Base-by-base conservation (phyloP, 2,113 vertebrate genomes). In the Galemys pyrenaicus region DNA sequence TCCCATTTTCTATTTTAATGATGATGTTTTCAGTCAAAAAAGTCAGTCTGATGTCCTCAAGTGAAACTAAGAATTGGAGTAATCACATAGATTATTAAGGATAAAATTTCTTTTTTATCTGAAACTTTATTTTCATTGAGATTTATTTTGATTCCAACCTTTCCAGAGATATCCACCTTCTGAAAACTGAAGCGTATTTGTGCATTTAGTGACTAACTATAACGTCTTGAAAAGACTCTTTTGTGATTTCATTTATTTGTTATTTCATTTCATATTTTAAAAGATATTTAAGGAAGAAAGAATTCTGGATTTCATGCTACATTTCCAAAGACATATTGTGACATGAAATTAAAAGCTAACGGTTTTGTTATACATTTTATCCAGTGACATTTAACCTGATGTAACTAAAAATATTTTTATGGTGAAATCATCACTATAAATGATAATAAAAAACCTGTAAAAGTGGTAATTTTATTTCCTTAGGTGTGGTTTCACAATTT, bases 371-470 rank as follows among this genome's bases (percentile, higher is more conserved):
- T 10, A 74, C 12, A 91, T 22, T 95, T 80, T 56, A n/a, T 64
- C 87, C 16, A 81, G 16, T 71, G 81, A 56, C 64, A 93, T 86
- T 86, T 87, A 89, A 67, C 80, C 54, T 88, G 5, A 58, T 54
- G 39, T 88, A 87, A 95, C 32, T 82, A 30, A 90, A 93, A 92
- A 88, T 44, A 79, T 77, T 92, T 68, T 91, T 56, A 78, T 37
- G 49, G 32, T 62, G n/a, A 90, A 81, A 64, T 86, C 64, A 79
- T 41, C 28, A 58, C 81, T n/a, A 37, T 6, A 74, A 86, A 71
- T 15, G 70, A 49, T 87, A 28, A 95, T 95, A 56, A 83, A 80
- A 28, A 1, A 92, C 44, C 75, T 19, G 19, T 46, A 87, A 96
- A 87, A 51, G 6, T 74, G 8, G 13, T 85, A 65, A 39, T 75